Conservation (phyloP, 2,888 invertebrate species). For the Sinohyriopsis cumingii region DNA sequence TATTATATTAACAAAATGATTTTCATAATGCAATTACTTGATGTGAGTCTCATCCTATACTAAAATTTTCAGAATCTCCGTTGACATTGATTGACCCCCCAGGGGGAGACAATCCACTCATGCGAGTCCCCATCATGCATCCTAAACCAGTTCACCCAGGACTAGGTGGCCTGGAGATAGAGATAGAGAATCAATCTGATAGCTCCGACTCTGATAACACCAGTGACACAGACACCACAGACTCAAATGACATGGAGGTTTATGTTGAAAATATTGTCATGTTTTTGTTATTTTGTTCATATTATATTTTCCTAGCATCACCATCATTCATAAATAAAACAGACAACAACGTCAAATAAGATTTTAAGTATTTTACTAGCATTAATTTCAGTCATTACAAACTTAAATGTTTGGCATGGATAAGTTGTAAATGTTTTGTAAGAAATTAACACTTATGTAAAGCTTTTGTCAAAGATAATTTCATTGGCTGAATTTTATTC, state of each 20-base stretch:
- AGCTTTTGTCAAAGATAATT: no score
- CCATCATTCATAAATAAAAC: no score
- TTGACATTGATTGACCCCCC: conserved; percentile 33
- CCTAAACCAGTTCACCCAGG: conserved; percentile 41
- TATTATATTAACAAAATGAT: no score
- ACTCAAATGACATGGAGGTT: conserved; percentile 43
- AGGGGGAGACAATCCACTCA: conserved; percentile 31
- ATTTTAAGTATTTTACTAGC: no score
- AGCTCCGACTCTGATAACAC: conserved; percentile 46
- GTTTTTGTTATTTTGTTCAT: not conserved
- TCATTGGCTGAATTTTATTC: no score
- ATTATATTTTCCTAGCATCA: not conserved
- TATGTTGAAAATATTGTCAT: not conserved
- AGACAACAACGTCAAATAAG: no score
- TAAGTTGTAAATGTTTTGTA: no score
- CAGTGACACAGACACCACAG: conserved; percentile 49
- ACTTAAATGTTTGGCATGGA: no score
- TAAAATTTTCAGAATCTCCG: conserved; percentile 20
- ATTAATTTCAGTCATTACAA: no score
- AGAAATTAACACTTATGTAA: no score
- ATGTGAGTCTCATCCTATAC: no score
- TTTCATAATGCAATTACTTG: no score
- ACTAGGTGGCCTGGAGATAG: conserved; percentile 44
- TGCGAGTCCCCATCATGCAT: conserved; percentile 38
- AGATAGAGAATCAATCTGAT: conserved; percentile 29